Evolutionary conservation across 1,140 invertebrate species (phyloP).

Genomic region (Rhynchophorus ferrugineus): DNA sequence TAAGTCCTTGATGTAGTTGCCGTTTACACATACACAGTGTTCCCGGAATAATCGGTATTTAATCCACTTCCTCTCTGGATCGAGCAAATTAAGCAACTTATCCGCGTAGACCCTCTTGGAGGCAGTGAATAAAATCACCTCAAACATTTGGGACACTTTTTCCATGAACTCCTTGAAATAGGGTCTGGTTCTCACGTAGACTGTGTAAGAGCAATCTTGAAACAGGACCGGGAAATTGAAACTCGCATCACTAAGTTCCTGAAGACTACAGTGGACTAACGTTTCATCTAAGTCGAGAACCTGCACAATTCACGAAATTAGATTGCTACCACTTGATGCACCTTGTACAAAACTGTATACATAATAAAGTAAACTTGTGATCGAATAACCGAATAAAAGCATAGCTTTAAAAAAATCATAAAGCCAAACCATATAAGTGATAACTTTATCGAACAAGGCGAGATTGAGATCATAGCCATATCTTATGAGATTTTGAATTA

Average conservation of each 20-base stretch:
- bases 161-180: conserved; percentile 89
- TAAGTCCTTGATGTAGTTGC: conserved; percentile 95
- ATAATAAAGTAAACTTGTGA: too few relatives aligned
- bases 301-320: too few relatives aligned
- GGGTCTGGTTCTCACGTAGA: conserved; percentile 87
- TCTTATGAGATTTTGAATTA: too few relatives aligned
- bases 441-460: too few relatives aligned
- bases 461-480: too few relatives aligned
- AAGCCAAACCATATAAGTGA: too few relatives aligned
- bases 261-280: conserved; percentile 89
- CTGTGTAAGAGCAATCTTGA: conserved; percentile 68
- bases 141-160: conserved; percentile 77
- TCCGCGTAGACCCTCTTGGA: conserved; percentile 94
- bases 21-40: conserved; percentile 91
- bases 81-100: conserved; percentile 86
- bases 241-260: conserved; percentile 84
- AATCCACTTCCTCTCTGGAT: conserved; percentile 82
- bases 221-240: conserved; percentile 93
- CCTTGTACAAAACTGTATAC: too few relatives aligned
- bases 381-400: conserved; percentile 19
- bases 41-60: conserved; percentile 90
- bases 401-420: conserved; percentile 2
- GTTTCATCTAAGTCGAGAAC: conserved; percentile 77
- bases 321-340: too few relatives aligned
- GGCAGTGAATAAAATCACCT: conserved; percentile 94